phyloP scores from a whole-genome alignment of 2,113 vertebrate genomes.

The Lepus timidus region DNA sequence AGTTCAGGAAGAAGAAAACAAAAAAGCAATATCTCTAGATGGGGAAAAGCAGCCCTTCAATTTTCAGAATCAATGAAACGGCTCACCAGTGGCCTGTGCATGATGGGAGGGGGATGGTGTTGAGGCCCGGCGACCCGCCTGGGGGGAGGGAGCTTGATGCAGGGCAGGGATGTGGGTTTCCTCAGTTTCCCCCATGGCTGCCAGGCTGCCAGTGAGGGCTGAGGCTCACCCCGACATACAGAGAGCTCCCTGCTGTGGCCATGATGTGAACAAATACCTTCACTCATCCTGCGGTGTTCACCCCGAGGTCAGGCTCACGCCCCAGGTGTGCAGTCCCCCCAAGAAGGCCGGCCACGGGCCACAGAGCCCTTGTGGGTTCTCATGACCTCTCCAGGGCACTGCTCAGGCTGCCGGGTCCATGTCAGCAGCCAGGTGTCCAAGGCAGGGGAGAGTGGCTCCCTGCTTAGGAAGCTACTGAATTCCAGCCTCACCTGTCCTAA shows the following conservation, averaged over 20 bases:
- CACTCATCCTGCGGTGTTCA: not conserved
- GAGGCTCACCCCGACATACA: not conserved
- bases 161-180: not conserved
- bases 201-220: not conserved
- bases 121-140: conserved; percentile 88
- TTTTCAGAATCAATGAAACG: conserved; percentile 88
- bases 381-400: rapidly evolving
- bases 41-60: conserved; percentile 86
- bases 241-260: conserved; percentile 3
- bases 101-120: conserved; percentile 89
- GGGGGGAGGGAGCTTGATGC: conserved; percentile 86
- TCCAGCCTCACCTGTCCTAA: not conserved
- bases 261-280: not conserved
- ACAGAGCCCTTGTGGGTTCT: not conserved
- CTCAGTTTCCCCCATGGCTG: not conserved
- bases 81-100: conserved; percentile 84
- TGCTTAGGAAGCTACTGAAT: not conserved
- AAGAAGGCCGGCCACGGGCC: not conserved
- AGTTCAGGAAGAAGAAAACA: conserved; percentile 56
- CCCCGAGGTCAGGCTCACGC: conserved; percentile 50
- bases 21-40: conserved; percentile 75
- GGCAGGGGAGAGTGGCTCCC: not conserved
- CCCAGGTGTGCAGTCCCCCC: not conserved
- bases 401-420: not conserved
- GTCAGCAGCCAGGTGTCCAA: not conserved